phyloP scores from a whole-genome alignment of 2,888 invertebrate species.

The Zygogramma bicolorata region DNA sequence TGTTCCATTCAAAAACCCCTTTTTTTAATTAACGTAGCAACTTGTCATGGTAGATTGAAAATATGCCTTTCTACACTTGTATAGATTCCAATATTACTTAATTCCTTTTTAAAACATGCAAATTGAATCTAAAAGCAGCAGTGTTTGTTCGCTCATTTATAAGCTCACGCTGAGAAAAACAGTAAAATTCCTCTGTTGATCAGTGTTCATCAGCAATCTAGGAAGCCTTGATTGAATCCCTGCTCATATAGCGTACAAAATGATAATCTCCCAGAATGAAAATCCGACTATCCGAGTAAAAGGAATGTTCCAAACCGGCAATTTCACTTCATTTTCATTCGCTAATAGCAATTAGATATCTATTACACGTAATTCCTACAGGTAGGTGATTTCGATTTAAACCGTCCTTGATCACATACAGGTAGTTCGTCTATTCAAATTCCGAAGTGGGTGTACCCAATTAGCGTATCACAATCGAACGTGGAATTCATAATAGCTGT shows the following conservation, averaged over 20 bases:
- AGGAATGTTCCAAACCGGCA: neutral
- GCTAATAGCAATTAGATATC: conserved; percentile 7
- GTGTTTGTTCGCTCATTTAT: too few relatives aligned
- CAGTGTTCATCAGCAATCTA: too few relatives aligned
- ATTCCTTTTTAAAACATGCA: too few relatives aligned
- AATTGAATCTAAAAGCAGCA: too few relatives aligned
- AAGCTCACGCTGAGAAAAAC: too few relatives aligned
- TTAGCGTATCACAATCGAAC: neutral
- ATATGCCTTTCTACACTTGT: too few relatives aligned
- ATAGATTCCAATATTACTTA: too few relatives aligned
- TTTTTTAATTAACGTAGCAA: too few relatives aligned
- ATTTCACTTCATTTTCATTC: conserved; percentile 7
- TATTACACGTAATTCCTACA: conserved; percentile 51
- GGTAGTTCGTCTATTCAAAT: conserved; percentile 43
- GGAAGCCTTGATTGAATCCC: neutral
- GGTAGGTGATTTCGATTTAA: conserved; percentile 49
- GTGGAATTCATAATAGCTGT: neutral
- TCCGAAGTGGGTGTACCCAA: conserved; percentile 19
- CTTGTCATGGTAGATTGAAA: too few relatives aligned
- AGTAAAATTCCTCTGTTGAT: too few relatives aligned
- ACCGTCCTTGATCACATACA: conserved; percentile 51
- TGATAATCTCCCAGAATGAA: neutral
- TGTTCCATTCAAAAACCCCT: too few relatives aligned
- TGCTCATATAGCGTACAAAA: neutral
- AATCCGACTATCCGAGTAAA: neutral